These are phyloP conservation scores for Deladenus siricidicola DNA, from an alignment of 2,888 invertebrate species.

Conservation along the genomic window DNA sequence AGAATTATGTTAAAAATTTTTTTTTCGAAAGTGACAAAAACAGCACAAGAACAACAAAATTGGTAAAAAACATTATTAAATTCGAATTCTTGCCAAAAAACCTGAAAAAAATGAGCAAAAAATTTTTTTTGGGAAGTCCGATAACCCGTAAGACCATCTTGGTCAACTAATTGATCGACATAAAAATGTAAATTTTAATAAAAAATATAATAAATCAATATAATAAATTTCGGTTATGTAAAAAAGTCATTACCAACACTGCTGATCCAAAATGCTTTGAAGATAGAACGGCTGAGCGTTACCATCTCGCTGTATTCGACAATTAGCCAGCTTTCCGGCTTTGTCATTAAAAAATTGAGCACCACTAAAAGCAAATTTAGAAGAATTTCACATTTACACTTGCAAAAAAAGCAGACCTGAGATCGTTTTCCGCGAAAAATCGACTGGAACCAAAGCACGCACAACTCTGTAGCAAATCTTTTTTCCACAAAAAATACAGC, in stretches of 20 bases:
- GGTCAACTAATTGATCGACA: no score
- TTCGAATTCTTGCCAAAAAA: no score
- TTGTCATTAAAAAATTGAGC: conserved; percentile 28
- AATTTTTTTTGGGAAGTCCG: no score
- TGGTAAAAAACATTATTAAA: no score
- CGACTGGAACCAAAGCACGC: conserved; percentile 89
- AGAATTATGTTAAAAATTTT: no score
- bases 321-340: not conserved
- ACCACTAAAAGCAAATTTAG: conserved; percentile 46
- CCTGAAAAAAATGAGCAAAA: no score
- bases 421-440: conserved; percentile 82
- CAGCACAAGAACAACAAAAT: no score
- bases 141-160: no score
- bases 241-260: not conserved
- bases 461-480: conserved; percentile 65
- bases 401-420: conserved; percentile 3
- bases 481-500: conserved; percentile 82
- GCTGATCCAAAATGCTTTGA: conserved; percentile 28
- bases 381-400: not conserved
- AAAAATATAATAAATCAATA: not conserved
- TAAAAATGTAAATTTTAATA: not conserved
- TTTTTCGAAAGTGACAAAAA: no score
- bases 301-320: not conserved
- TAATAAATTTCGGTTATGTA: not conserved
- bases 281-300: conserved; percentile 29